phyloP scores from a whole-genome alignment of 2,113 vertebrate genomes.

The Lepus timidus region DNA sequence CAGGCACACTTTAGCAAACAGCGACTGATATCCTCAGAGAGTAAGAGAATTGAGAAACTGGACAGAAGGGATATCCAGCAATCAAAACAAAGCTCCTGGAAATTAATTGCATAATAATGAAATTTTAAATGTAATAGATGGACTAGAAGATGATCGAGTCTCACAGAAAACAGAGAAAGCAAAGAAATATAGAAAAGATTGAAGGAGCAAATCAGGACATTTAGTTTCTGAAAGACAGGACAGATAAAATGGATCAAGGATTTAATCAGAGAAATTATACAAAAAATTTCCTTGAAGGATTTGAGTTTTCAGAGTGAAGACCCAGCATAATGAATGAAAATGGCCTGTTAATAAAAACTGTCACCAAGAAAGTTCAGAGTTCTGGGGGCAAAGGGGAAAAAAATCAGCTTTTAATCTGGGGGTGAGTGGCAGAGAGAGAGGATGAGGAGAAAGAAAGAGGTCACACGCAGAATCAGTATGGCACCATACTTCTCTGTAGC shows the following conservation, averaged over 20 bases:
- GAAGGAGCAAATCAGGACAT: slow-evolving; percentile 1
- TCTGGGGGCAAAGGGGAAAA: slow-evolving; percentile 2
- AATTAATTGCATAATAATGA: neutral
- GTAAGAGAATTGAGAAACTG: neutral
- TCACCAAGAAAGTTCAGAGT: neutral
- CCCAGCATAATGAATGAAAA: neutral
- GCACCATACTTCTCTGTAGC: neutral
- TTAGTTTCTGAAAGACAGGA: slow-evolving; percentile 36
- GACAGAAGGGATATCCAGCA: neutral
- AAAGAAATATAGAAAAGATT: slow-evolving; percentile 2
- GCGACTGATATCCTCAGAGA: neutral
- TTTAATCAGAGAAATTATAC: slow-evolving; percentile 40
- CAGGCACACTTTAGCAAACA: neutral
- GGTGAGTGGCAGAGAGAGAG: neutral
- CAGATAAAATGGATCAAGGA: slow-evolving; percentile 15
- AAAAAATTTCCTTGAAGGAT: neutral
- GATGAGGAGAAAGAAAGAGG: neutral
- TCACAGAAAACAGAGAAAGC: neutral
- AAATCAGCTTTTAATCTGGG: neutral
- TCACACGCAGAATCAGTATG: neutral
- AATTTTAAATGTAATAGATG: neutral
- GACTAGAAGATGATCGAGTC: neutral
- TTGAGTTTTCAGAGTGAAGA: neutral
- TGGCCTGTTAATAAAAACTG: neutral
- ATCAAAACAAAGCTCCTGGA: neutral